Evolutionary conservation across 30 jellyfish, hydroid and myxozoan genomes (phyloP).

Genomic region (Catostylus mosaicus): DNA sequence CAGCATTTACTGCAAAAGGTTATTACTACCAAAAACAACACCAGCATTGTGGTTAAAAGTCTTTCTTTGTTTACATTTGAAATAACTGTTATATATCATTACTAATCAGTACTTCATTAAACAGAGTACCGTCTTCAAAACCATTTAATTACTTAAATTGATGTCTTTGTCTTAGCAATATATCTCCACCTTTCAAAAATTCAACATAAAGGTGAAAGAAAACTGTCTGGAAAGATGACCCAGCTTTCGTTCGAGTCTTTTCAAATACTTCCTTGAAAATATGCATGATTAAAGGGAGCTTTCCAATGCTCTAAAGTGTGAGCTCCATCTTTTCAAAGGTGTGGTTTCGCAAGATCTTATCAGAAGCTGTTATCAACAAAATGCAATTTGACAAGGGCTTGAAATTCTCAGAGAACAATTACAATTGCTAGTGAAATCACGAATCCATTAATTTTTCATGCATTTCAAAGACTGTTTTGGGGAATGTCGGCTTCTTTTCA

Average conservation of each 20-base stretch:
- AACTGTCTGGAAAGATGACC: not conserved
- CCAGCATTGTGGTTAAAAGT: not conserved
- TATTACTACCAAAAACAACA: not conserved
- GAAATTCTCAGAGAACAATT: conserved; percentile 21
- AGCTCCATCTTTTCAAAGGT: not conserved
- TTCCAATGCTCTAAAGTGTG: not conserved
- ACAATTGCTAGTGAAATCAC: conserved; percentile 10
- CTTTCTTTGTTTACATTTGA: not conserved
- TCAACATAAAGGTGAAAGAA: not conserved
- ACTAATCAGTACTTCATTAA: not conserved
- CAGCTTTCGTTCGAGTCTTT: not conserved
- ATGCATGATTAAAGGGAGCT: not conserved
- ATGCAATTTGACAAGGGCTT: conserved; percentile 33
- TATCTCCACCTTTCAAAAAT: not conserved
- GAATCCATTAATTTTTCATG: conserved; percentile 40
- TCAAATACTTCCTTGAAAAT: not conserved
- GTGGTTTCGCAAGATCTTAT: conserved; percentile 3
- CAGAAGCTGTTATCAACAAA: conserved; percentile 8
- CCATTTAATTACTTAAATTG: not conserved
- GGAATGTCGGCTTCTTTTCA: conserved; percentile 47
- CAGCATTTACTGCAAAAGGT: not conserved
- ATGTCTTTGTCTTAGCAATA: not conserved
- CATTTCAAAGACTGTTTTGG: conserved; percentile 6
- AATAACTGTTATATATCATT: not conserved
- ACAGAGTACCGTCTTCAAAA: not conserved